Evolutionary conservation across 1,140 invertebrate species (phyloP).

Genomic region (Sinella curviseta): DNA sequence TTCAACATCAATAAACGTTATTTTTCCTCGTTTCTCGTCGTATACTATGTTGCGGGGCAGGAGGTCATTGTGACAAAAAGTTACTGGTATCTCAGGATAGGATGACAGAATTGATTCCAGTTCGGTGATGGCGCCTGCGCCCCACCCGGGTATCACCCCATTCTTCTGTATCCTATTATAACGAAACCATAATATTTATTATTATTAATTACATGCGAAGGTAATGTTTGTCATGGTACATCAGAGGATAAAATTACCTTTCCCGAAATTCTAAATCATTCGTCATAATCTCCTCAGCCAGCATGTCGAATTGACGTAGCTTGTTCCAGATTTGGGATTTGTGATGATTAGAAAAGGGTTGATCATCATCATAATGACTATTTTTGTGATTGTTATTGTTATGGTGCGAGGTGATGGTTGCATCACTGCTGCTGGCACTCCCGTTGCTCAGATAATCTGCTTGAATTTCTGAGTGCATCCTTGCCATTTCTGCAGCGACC

Average conservation of each 20-base stretch:
- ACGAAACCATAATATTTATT: background rate
- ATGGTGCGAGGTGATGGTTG: slow-evolving; percentile 51
- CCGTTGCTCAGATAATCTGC: background rate
- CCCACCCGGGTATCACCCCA: background rate
- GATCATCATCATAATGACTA: slow-evolving; percentile 55
- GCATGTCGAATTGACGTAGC: slow-evolving; percentile 69
- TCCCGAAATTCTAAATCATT: background rate
- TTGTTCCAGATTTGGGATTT: slow-evolving; percentile 66
- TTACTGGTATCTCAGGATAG: slow-evolving; percentile 71
- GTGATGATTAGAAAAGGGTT: background rate
- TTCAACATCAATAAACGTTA: slow-evolving; percentile 90
- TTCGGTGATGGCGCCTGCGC: slow-evolving; percentile 64
- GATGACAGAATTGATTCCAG: slow-evolving; percentile 67
- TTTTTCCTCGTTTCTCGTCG: slow-evolving; percentile 65
- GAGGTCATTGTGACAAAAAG: slow-evolving; percentile 96
- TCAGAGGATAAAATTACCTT: too few relatives aligned
- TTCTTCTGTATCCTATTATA: background rate
- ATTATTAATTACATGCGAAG: too few relatives aligned
- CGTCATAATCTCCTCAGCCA: slow-evolving; percentile 59
- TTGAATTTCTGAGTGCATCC: slow-evolving; percentile 65
- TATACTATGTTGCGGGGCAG: slow-evolving; percentile 89
- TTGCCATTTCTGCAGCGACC: slow-evolving; percentile 75
- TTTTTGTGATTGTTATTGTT: slow-evolving; percentile 53
- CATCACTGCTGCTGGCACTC: background rate
- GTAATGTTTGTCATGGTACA: too few relatives aligned